Conservation (phyloP, 2,113 vertebrate species). For the Colius striatus region DNA sequence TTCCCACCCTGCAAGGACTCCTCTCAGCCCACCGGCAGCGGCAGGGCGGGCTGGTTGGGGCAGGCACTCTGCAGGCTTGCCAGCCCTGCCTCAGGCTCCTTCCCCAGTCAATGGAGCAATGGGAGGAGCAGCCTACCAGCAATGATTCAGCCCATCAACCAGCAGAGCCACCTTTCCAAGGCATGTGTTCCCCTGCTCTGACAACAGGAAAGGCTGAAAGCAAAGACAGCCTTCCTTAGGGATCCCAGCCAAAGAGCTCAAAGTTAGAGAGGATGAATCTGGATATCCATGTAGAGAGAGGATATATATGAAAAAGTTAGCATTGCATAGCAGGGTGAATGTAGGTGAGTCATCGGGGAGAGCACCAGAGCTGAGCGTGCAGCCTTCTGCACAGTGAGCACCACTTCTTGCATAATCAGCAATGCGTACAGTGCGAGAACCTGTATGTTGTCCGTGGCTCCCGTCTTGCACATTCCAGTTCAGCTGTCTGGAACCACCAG, state of each 20-base stretch:
- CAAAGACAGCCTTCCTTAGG: background rate
- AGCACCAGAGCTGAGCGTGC: background rate
- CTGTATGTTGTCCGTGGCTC: background rate
- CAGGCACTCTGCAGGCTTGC: background rate
- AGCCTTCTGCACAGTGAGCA: background rate
- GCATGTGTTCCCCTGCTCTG: background rate
- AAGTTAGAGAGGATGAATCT: background rate
- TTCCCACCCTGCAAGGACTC: background rate
- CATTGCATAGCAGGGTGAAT: rapidly evolving
- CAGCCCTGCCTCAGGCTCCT: background rate
- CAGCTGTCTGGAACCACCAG: background rate
- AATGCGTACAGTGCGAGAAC: background rate
- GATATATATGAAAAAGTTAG: background rate
- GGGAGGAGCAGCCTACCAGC: background rate
- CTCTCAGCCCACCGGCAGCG: background rate
- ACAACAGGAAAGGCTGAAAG: background rate
- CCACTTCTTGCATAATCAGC: background rate
- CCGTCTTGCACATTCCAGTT: background rate
- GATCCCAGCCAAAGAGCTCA: background rate
- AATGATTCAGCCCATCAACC: background rate
- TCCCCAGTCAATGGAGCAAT: background rate
- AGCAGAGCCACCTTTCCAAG: background rate
- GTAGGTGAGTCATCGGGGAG: background rate
- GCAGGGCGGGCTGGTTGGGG: background rate
- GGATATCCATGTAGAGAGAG: background rate